These are phyloP conservation scores for Apocrypta bakeri DNA, from an alignment of 1,140 invertebrate species.

Conservation along the genomic window DNA sequence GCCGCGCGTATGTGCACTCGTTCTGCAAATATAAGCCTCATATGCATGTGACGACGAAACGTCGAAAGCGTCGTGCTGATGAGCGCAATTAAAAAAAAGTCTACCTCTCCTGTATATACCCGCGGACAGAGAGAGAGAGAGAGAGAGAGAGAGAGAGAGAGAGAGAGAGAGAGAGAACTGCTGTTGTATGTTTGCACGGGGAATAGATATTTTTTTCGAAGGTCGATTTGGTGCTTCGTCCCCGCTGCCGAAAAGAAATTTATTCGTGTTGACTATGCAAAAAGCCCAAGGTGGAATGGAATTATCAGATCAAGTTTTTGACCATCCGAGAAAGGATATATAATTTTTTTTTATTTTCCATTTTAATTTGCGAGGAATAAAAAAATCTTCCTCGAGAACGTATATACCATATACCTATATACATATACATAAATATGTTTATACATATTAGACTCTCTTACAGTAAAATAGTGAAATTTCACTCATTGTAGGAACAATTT, in stretches of 20 bases:
- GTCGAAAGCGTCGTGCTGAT: constrained; percentile 12
- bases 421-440: too few species aligned
- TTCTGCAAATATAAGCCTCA: constrained; percentile 36
- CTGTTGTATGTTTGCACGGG: constrained; percentile 12
- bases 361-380: background rate
- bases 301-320: constrained; percentile 25
- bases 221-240: constrained; percentile 9
- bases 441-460: too few species aligned
- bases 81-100: constrained; percentile 40
- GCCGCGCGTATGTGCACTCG: constrained; percentile 33
- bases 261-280: constrained; percentile 28
- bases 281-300: background rate
- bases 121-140: too few species aligned
- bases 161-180: too few species aligned
- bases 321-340: background rate
- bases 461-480: too few species aligned
- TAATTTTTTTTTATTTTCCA: background rate
- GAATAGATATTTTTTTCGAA: constrained; percentile 15
- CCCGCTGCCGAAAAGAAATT: background rate
- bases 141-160: too few species aligned
- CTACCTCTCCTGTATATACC: too few species aligned
- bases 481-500: too few species aligned
- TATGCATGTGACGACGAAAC: constrained; percentile 9
- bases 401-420: too few species aligned
- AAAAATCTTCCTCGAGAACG: background rate